Conservation (phyloP, 37 sponge, comb jelly and placozoan species). For the Haliclona indistincta region DNA sequence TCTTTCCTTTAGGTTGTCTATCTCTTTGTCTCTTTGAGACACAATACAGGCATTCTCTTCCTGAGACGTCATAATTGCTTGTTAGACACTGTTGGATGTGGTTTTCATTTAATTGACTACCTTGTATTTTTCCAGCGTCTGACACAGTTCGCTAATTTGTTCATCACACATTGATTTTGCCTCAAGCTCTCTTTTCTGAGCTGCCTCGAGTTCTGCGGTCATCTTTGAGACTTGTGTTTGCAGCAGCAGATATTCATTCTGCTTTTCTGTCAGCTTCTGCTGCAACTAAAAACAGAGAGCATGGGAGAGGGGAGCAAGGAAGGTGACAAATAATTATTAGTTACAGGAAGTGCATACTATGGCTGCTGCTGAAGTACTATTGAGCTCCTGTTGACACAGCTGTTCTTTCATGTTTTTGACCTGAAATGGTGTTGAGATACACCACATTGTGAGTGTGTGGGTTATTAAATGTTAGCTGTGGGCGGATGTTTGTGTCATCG, state of each 20-base stretch:
- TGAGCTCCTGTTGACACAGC: neutral
- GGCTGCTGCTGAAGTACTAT: neutral
- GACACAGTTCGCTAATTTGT: slow-evolving; percentile 43
- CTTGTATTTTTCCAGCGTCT: slow-evolving; percentile 43
- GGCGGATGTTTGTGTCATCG: no score
- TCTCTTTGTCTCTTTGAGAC: slow-evolving; percentile 30
- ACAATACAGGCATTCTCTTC: slow-evolving; percentile 47
- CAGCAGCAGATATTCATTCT: neutral
- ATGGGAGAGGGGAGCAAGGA: no score
- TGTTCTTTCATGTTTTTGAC: no score
- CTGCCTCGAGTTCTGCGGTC: neutral
- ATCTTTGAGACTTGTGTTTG: neutral
- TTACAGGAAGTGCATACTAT: neutral
- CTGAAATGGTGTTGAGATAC: no score
- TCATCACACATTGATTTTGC: neutral
- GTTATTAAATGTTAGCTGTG: no score
- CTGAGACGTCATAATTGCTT: neutral
- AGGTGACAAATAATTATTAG: neutral
- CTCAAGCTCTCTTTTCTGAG: neutral
- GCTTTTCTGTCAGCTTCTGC: slow-evolving; percentile 15
- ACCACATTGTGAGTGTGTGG: no score
- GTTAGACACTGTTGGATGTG: neutral
- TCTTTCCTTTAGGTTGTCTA: slow-evolving; percentile 27
- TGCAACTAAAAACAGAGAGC: no score
- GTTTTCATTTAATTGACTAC: neutral